These are phyloP conservation scores for Cryptophagus acutangulus DNA, from an alignment of 2,888 invertebrate species.

Conservation along the genomic window DNA sequence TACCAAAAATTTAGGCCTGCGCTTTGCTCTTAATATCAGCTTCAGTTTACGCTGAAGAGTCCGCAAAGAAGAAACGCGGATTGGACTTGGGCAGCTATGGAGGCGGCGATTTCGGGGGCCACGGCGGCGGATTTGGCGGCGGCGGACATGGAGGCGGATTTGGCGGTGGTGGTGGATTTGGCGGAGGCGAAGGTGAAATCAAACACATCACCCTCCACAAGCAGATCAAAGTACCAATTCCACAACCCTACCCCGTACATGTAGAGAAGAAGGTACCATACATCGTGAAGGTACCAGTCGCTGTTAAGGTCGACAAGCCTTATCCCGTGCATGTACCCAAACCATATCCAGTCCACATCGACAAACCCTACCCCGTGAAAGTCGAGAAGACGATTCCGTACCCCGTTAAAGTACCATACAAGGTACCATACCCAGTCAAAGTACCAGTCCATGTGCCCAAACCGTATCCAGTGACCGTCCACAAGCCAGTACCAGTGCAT, in stretches of 20 bases:
- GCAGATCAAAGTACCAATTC: conserved; percentile 55
- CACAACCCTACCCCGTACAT: conserved; percentile 55
- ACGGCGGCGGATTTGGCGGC: conserved; percentile 18
- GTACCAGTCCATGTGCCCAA: conserved; percentile 36
- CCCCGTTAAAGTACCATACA: conserved; percentile 44
- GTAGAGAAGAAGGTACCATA: conserved; percentile 66
- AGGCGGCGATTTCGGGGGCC: conserved; percentile 12
- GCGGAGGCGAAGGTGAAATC: conserved; percentile 40
- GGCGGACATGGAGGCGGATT: conserved; percentile 24
- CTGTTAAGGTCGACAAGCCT: conserved; percentile 55
- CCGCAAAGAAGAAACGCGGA: conserved; percentile 34
- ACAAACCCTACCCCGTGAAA: conserved; percentile 49
- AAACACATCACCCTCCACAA: conserved; percentile 60
- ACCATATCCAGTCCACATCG: conserved; percentile 58
- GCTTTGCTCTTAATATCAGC: conserved; percentile 30
- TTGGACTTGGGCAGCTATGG: conserved; percentile 26
- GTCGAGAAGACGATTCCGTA: conserved; percentile 47
- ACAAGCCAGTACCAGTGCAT: conserved; percentile 46
- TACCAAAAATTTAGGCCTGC: conserved; percentile 27
- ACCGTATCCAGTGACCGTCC: conserved; percentile 44
- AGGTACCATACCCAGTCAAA: conserved; percentile 37
- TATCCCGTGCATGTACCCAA: conserved; percentile 60
- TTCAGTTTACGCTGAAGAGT: conserved; percentile 28
- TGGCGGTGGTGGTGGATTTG: conserved; percentile 20
- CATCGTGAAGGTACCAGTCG: conserved; percentile 50